Conservation (phyloP, 2,888 invertebrate species). For the Tinea trinotella region DNA sequence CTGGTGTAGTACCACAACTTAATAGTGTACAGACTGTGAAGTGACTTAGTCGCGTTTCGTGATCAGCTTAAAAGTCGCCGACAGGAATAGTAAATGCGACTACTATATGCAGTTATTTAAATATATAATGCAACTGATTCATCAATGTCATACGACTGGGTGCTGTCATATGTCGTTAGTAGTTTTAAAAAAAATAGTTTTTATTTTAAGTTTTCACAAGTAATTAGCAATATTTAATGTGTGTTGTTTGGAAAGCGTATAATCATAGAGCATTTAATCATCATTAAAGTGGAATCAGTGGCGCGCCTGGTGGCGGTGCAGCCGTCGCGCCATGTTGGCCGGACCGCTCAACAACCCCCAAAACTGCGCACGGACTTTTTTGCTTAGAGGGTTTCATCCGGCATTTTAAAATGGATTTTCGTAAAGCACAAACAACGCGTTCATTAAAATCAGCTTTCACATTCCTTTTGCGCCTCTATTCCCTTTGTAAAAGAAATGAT, state of each 20-base stretch:
- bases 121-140: no score
- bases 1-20: no score
- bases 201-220: neutral
- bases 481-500: no score
- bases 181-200: slow-evolving; percentile 14
- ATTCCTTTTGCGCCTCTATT: neutral
- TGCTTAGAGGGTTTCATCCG: slow-evolving; percentile 26
- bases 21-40: no score
- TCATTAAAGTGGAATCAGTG: slow-evolving; percentile 67
- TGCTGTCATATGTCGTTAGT: no score
- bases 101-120: no score
- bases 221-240: neutral
- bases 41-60: no score
- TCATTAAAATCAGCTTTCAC: slow-evolving; percentile 4
- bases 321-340: slow-evolving; percentile 49
- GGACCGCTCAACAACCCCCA: slow-evolving; percentile 39
- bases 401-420: slow-evolving; percentile 21
- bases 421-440: slow-evolving; percentile 13
- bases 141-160: no score
- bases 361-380: slow-evolving; percentile 35
- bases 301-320: slow-evolving; percentile 28
- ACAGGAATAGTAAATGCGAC: no score
- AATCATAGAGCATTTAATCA: slow-evolving; percentile 68
- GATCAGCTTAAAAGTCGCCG: no score
- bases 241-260: slow-evolving; percentile 27